Percentiles rank a stretch among this genome's conserved stretches.
Conservation (phyloP, 2,113 vertebrate genomes). For the Cygnus atratus region DNA sequence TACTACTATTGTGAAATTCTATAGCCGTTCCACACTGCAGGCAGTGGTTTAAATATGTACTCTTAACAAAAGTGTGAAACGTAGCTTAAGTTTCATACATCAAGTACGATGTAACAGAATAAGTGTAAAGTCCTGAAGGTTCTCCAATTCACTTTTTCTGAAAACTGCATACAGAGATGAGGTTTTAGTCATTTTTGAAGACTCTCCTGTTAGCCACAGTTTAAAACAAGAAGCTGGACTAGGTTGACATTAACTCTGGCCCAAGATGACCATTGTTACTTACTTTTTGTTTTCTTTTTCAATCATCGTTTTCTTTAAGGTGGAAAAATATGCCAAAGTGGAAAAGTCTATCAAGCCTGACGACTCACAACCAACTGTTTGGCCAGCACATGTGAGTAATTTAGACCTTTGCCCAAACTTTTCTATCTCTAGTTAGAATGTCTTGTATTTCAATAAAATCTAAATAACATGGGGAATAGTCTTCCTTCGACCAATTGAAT, state of each 20-base stretch:
- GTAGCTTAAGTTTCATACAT: neutral
- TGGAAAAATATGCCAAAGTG: slow-evolving; percentile 97
- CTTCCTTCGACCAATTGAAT: neutral
- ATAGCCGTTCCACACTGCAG: neutral
- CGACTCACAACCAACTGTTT: slow-evolving; percentile 90
- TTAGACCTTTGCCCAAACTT: slow-evolving; percentile 25
- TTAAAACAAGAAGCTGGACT: neutral
- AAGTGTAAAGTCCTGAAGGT: neutral
- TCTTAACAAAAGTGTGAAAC: neutral
- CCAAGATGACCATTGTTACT: neutral
- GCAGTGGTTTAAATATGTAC: neutral
- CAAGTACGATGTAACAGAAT: neutral
- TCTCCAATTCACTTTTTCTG: neutral
- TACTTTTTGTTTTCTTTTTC: neutral
- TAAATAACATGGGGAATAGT: neutral
- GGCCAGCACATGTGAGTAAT: slow-evolving; percentile 91
- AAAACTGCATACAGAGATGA: neutral
- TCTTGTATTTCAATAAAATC: neutral
- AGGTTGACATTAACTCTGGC: neutral
- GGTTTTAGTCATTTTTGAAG: neutral
- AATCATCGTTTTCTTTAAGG: slow-evolving; percentile 75
- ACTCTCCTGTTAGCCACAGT: neutral
- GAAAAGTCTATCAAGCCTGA: slow-evolving; percentile 92
- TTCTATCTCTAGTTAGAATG: neutral
- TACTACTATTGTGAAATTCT: neutral